phyloP scores from a whole-genome alignment of 2,113 vertebrate species.

The Pachycephala philippinensis region DNA sequence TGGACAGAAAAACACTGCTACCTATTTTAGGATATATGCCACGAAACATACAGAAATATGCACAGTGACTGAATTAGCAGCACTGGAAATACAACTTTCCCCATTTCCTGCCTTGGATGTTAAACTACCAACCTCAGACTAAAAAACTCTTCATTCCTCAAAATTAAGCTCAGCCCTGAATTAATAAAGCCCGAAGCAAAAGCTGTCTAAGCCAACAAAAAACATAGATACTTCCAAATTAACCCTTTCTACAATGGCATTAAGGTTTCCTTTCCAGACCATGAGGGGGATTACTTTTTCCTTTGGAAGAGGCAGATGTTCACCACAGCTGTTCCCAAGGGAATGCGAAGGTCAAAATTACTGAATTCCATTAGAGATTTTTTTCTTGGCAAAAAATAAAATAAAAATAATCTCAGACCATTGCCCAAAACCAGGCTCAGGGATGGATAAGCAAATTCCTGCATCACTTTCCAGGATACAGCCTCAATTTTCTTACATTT shows the following conservation, averaged over 20 bases:
- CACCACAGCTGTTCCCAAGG: not conserved
- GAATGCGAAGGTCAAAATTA: not conserved
- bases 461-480: not conserved
- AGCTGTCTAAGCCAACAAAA: not conserved
- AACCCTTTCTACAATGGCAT: not conserved
- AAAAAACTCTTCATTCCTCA: not conserved
- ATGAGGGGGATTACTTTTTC: not conserved
- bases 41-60: not conserved
- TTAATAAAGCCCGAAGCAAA: not conserved
- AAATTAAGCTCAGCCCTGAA: not conserved
- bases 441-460: not conserved
- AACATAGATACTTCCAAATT: fast-evolving
- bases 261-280: not conserved
- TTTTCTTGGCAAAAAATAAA: not conserved
- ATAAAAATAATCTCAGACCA: not conserved
- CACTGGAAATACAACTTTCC: not conserved
- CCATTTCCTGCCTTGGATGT: not conserved
- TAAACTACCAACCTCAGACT: not conserved
- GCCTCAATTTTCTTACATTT: not conserved
- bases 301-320: not conserved
- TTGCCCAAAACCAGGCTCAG: not conserved
- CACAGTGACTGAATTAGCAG: not conserved
- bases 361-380: not conserved
- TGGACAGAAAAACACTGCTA: not conserved
- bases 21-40: not conserved